A percentile compares a stretch with the other conserved stretches of the same genome.
Conservation (phyloP, 2,797 vertebrate genomes). For the Xenentodon cancila region DNA sequence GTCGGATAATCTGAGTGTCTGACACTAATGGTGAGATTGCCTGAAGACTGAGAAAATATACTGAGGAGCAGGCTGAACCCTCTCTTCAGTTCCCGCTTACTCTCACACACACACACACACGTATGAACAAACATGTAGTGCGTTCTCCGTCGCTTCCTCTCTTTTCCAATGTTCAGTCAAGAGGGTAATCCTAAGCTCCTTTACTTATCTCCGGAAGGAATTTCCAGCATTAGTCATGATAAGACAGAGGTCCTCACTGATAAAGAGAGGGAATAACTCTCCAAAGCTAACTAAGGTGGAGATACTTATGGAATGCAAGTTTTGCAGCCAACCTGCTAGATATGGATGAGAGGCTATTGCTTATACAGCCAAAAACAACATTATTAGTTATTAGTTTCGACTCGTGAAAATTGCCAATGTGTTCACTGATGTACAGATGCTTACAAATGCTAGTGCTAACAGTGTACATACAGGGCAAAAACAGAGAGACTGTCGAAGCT, state of each 20-base stretch:
- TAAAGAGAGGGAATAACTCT: conserved; percentile 74
- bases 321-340: conserved; percentile 62
- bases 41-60: conserved; percentile 82
- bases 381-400: too few relatives aligned
- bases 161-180: conserved; percentile 81
- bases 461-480: conserved; percentile 4
- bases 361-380: conserved; percentile 19
- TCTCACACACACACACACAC: conserved; percentile 42
- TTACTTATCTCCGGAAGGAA: conserved; percentile 85
- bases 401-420: too few relatives aligned
- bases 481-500: too few relatives aligned
- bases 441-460: not conserved
- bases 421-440: too few relatives aligned
- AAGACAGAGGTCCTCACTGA: conserved; percentile 79
- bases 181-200: conserved; percentile 85
- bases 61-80: conserved; percentile 73
- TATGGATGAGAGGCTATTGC: conserved; percentile 45
- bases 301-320: conserved; percentile 76
- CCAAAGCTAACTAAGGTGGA: conserved; percentile 78
- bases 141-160: conserved; percentile 58
- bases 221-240: conserved; percentile 85
- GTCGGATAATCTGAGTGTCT: conserved; percentile 83
- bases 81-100: conserved; percentile 60
- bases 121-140: conserved; percentile 62
- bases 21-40: conserved; percentile 86